phyloP scores from a whole-genome alignment of 2,888 invertebrate species.

The Cryptocheilus praepositus region DNA sequence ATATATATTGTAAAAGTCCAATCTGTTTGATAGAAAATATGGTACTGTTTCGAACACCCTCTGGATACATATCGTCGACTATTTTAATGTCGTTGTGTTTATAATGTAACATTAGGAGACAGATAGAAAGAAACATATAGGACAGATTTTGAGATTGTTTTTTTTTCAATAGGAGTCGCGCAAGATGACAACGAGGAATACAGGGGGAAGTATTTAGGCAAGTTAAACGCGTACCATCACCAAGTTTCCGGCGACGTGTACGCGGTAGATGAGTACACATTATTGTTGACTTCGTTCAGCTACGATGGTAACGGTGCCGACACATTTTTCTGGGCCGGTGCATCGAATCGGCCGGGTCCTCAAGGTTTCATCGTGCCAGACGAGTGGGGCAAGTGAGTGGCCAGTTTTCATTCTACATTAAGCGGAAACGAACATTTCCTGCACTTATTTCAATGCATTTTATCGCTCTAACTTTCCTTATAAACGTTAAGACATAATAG shows the following conservation, averaged over 20 bases:
- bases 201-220: conserved; percentile 87
- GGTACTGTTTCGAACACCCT: no score
- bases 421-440: not conserved
- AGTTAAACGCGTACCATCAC: conserved; percentile 93
- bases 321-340: conserved; percentile 96
- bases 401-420: not conserved
- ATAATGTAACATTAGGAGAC: no score
- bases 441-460: no score
- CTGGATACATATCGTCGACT: no score
- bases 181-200: conserved; percentile 84
- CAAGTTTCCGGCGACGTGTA: conserved; percentile 93
- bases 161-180: conserved; percentile 53
- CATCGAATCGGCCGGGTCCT: conserved; percentile 89
- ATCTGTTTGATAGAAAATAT: no score
- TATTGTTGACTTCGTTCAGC: conserved; percentile 87
- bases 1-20: no score
- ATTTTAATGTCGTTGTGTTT: no score
- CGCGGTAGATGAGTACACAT: conserved; percentile 90
- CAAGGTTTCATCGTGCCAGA: conserved; percentile 95
- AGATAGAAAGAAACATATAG: no score
- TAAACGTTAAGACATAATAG: not conserved
- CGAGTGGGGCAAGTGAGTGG: conserved; percentile 86
- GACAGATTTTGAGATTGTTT: no score
- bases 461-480: no score
- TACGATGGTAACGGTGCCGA: conserved; percentile 95